A percentile compares a stretch with the other conserved stretches of the same genome.
phyloP scores from a whole-genome alignment of 2,888 invertebrate genomes.

The Platycheirus albimanus region DNA sequence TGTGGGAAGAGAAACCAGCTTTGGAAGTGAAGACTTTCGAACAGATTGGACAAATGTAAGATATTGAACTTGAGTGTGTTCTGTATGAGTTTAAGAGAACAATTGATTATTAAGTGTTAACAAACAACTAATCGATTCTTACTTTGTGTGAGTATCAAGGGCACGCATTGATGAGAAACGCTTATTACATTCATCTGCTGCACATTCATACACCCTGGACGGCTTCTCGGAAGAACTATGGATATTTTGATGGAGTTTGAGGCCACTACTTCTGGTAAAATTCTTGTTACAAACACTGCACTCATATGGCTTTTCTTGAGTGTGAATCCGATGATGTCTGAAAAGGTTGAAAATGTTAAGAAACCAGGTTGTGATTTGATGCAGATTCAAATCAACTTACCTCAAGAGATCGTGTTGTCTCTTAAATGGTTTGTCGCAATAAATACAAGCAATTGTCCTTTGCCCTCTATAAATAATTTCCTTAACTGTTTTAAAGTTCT shows the following conservation, averaged over 20 bases:
- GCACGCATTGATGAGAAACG: conserved; percentile 64
- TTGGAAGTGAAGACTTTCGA: conserved; percentile 71
- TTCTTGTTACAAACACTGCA: conserved; percentile 75
- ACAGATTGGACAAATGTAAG: conserved; percentile 66
- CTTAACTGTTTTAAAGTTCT: conserved; percentile 66
- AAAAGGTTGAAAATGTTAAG: not conserved
- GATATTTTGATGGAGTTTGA: conserved; percentile 75
- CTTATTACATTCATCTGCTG: conserved; percentile 65
- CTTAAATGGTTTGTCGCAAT: conserved; percentile 77
- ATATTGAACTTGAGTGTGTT: conserved; percentile 45
- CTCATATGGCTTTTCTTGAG: conserved; percentile 76
- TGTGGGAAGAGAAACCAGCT: conserved; percentile 69
- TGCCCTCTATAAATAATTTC: conserved; percentile 61
- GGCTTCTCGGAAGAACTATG: conserved; percentile 33
- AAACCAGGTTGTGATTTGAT: too few species aligned
- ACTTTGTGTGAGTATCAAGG: conserved; percentile 76
- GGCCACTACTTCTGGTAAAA: conserved; percentile 75
- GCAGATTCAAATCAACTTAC: too few species aligned
- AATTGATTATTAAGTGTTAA: not conserved
- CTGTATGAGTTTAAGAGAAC: conserved; percentile 16
- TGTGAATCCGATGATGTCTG: conserved; percentile 77
- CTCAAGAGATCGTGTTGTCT: conserved; percentile 77
- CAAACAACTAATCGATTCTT: not conserved
- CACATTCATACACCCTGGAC: conserved; percentile 53
- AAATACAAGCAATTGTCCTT: conserved; percentile 76